A percentile compares a stretch with the other conserved stretches of the same genome.
phyloP scores from a whole-genome alignment of 2,797 vertebrate species.

The Rhincodon typus region DNA sequence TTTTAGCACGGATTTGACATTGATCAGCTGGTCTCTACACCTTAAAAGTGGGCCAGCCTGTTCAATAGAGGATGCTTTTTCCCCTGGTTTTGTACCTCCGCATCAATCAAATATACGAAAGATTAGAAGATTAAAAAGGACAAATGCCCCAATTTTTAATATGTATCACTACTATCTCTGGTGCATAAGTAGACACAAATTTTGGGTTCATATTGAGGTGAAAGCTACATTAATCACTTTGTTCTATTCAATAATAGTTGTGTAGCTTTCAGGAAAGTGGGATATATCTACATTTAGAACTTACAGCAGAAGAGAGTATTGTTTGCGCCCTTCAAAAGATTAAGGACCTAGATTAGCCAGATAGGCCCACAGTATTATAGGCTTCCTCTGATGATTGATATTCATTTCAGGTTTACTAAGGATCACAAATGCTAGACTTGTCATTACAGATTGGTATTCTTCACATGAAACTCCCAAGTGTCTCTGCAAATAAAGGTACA shows the following conservation, averaged over 20 bases:
- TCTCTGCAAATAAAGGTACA: neutral
- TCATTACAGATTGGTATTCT: neutral
- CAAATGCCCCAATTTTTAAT: neutral
- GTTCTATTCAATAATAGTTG: neutral
- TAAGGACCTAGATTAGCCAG: neutral
- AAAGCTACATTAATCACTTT: neutral
- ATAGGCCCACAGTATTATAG: neutral
- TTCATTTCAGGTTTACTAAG: neutral
- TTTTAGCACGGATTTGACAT: neutral
- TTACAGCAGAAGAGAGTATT: neutral
- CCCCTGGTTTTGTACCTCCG: neutral
- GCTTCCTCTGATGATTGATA: neutral
- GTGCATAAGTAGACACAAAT: neutral
- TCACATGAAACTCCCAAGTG: neutral
- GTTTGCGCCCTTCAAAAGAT: neutral
- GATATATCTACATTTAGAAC: neutral
- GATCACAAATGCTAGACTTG: neutral
- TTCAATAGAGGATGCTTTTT: neutral
- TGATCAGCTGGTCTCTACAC: neutral
- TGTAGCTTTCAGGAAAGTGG: neutral
- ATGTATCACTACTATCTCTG: neutral
- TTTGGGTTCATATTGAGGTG: neutral
- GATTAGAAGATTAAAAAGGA: neutral
- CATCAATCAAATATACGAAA: neutral
- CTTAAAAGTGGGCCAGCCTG: neutral